phyloP scores from a whole-genome alignment of 2,888 invertebrate species.

The Spicauda simplicius region DNA sequence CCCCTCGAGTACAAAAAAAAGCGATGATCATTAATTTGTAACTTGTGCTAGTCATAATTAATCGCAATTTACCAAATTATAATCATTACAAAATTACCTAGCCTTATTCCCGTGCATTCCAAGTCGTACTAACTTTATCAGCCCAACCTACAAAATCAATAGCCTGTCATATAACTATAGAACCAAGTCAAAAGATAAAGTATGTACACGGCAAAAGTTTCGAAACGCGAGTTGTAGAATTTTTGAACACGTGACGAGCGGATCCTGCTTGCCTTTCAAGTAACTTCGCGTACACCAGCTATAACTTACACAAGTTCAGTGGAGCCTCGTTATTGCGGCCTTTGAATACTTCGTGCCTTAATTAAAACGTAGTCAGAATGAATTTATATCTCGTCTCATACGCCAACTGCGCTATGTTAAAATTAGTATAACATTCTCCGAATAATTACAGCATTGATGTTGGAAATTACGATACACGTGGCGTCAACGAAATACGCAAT shows the following conservation, averaged over 20 bases:
- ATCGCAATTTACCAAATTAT: no score
- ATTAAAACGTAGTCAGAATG: constrained; percentile 63
- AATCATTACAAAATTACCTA: no score
- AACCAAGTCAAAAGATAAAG: background rate
- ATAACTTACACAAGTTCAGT: constrained; percentile 54
- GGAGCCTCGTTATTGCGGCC: constrained; percentile 60
- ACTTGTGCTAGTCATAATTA: no score
- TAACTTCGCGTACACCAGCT: constrained; percentile 10
- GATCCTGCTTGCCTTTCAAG: background rate
- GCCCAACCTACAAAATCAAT: no score
- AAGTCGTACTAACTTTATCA: no score
- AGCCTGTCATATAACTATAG: no score
- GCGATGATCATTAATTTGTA: no score
- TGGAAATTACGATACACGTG: background rate
- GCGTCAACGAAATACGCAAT: background rate
- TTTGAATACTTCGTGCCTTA: constrained; percentile 73
- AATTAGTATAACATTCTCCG: constrained; percentile 11
- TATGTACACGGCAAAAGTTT: background rate
- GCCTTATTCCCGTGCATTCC: no score
- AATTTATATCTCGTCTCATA: constrained; percentile 53
- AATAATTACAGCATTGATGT: constrained; percentile 1
- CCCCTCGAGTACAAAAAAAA: no score
- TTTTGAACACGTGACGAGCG: constrained; percentile 34
- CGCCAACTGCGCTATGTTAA: constrained; percentile 29
- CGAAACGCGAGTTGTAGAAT: background rate